Percentiles rank a stretch among this genome's conserved stretches.
These are phyloP conservation scores for Nematolebias whitei DNA, from an alignment of 2,113 vertebrate species.

Conservation along the genomic window DNA sequence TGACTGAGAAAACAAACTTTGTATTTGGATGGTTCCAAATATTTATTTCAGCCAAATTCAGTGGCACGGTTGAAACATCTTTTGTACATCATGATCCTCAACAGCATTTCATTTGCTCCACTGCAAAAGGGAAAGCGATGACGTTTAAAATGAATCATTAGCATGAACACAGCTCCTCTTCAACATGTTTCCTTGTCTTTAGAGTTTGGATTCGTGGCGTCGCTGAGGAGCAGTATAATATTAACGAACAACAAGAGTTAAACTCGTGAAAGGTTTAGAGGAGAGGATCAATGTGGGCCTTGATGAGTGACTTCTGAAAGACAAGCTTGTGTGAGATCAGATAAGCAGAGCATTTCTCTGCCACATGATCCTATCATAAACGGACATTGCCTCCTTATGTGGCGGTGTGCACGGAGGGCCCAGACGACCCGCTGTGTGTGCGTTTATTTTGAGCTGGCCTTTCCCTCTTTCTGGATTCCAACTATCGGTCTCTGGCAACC, in stretches of 20 bases:
- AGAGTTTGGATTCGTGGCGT: background rate
- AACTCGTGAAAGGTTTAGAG: background rate
- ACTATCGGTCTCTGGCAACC: constrained; percentile 62
- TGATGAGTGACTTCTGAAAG: background rate
- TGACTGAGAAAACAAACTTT: too few species aligned
- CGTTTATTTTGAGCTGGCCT: constrained; percentile 77
- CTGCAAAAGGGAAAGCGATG: constrained; percentile 11
- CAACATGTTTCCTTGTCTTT: background rate
- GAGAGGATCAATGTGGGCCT: background rate
- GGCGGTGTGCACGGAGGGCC: constrained; percentile 44
- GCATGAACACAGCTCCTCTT: background rate
- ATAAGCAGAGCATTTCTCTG: constrained; percentile 12
- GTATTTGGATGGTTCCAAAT: background rate
- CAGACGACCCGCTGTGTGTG: constrained; percentile 37
- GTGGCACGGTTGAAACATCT: background rate
- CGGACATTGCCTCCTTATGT: constrained; percentile 64
- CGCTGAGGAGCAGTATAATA: background rate
- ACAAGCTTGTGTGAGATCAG: constrained; percentile 29
- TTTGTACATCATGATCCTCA: background rate
- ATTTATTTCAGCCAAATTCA: background rate
- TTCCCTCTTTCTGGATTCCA: constrained; percentile 73
- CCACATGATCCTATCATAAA: constrained; percentile 52
- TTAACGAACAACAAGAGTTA: background rate
- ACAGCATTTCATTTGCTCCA: background rate
- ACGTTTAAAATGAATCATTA: background rate